Evolutionary conservation across 1,140 invertebrate species (phyloP).

Genomic region (Brevipalpus yothersi): DNA sequence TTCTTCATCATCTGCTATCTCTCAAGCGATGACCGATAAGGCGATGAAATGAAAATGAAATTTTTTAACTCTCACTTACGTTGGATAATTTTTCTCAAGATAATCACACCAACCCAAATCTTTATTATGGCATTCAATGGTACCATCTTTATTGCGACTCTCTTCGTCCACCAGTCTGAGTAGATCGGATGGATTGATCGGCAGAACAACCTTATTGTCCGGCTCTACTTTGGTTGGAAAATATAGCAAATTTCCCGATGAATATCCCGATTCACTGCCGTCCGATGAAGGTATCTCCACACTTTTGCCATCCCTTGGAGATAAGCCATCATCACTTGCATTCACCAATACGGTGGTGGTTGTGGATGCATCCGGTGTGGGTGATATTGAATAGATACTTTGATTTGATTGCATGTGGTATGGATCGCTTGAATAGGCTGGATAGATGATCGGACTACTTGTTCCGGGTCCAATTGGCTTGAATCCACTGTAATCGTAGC

Average conservation of each 20-base stretch:
- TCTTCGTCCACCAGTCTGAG: not conserved
- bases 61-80: constrained; percentile 6
- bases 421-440: not conserved
- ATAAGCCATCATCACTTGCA: not conserved
- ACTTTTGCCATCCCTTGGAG: not conserved
- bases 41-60: not conserved
- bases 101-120: constrained; percentile 14
- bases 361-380: not conserved
- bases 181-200: not conserved
- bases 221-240: not conserved
- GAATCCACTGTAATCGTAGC: not conserved
- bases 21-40: not conserved
- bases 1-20: constrained; percentile 21
- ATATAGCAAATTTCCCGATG: not conserved
- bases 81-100: constrained; percentile 12
- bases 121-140: constrained; percentile 13
- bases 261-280: not conserved
- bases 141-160: constrained; percentile 3
- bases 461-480: not conserved
- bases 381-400: not conserved
- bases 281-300: not conserved
- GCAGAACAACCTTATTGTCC: not conserved
- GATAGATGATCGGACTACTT: not conserved
- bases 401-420: not conserved
- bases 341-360: not conserved